Conservation (phyloP, 2,113 vertebrate species). For the Peucedramus taeniatus region DNA sequence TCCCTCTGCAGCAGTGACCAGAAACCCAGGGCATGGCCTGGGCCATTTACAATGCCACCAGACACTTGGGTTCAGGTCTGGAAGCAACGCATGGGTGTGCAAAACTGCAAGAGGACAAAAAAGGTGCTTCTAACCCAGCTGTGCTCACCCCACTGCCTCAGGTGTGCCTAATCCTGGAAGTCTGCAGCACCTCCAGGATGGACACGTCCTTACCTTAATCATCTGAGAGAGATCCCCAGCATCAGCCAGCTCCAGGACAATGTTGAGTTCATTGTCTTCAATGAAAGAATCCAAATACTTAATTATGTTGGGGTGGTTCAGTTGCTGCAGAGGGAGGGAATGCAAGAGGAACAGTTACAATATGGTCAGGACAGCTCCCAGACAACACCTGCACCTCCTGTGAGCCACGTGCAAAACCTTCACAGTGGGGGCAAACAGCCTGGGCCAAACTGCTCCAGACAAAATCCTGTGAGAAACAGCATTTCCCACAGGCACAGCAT, state of each 20-base stretch:
- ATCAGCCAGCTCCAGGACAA: constrained; percentile 81
- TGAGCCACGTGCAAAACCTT: rapidly evolving
- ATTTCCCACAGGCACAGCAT: not conserved
- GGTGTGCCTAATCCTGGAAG: rapidly evolving
- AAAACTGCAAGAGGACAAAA: not conserved
- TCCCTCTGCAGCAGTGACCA: not conserved
- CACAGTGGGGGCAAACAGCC: not conserved
- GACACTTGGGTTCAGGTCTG: not conserved
- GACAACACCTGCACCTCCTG: not conserved
- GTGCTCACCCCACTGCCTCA: rapidly evolving
- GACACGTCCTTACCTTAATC: constrained; percentile 77
- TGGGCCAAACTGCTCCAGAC: rapidly evolving
- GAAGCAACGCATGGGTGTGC: not conserved
- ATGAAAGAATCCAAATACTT: constrained; percentile 86
- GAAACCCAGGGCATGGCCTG: not conserved
- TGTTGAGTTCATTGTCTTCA: constrained; percentile 84
- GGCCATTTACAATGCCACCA: rapidly evolving
- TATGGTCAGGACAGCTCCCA: rapidly evolving
- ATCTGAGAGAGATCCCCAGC: constrained; percentile 85
- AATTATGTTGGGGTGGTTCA: constrained; percentile 86
- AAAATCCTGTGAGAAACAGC: not conserved
- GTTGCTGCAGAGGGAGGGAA: constrained; percentile 70
- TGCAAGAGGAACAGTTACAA: not conserved
- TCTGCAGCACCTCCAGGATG: not conserved
- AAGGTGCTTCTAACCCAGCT: not conserved